Percentiles rank a stretch among this genome's conserved stretches.
phyloP scores from a whole-genome alignment of 1,140 invertebrate genomes.

The Drosophila tani region DNA sequence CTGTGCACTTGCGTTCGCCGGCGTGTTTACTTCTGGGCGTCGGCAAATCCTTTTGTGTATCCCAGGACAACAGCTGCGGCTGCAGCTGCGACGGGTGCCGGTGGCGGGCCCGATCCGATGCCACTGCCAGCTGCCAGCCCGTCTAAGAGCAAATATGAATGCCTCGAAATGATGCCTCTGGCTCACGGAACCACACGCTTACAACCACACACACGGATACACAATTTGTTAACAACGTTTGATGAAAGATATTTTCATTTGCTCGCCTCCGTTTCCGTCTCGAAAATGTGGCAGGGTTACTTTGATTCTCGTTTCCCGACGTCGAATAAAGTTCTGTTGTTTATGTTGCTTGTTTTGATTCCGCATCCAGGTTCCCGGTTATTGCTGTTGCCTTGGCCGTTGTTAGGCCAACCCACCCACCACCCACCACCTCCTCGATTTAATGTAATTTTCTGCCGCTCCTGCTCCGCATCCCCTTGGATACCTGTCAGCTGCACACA shows the following conservation, averaged over 20 bases:
- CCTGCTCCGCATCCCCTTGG: conserved; percentile 21
- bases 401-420: conserved; percentile 53
- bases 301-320: conserved; percentile 55
- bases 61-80: conserved; percentile 71
- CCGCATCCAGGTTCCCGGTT: conserved; percentile 8
- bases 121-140: conserved; percentile 30
- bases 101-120: neutral
- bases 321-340: conserved; percentile 35
- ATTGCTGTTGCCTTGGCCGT: conserved; percentile 48
- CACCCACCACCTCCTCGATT: conserved; percentile 23
- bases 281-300: conserved; percentile 37
- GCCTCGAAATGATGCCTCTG: conserved; percentile 52
- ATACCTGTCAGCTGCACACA: conserved; percentile 68
- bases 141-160: conserved; percentile 61
- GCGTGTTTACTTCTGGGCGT: conserved; percentile 45
- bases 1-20: conserved; percentile 56
- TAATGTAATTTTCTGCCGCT: conserved; percentile 60
- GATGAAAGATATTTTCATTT: conserved; percentile 65
- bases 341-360: conserved; percentile 37
- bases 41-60: conserved; percentile 77
- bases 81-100: conserved; percentile 33
- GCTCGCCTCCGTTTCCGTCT: conserved; percentile 19
- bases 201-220: conserved; percentile 19
- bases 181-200: conserved; percentile 14
- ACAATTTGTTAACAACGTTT: conserved; percentile 56